A percentile compares a stretch with the other conserved stretches of the same genome.
phyloP scores from a whole-genome alignment of 2,888 invertebrate genomes.

The Nebria brevicollis region DNA sequence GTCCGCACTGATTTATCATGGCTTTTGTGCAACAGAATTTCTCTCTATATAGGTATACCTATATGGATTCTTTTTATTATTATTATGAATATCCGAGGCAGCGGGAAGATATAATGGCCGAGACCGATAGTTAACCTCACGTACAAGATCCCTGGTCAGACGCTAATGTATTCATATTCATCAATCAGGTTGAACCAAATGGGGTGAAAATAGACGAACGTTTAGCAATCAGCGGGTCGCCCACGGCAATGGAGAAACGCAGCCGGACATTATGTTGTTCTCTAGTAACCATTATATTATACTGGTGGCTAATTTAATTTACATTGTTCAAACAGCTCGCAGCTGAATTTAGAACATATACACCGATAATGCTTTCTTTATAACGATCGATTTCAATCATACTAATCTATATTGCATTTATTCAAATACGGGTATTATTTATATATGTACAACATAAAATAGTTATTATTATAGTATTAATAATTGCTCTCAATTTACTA shows the following conservation, averaged over 20 bases:
- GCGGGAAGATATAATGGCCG: slow-evolving; percentile 6
- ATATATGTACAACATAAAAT: too few relatives aligned
- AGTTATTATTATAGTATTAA: background rate
- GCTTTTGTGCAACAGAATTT: slow-evolving; percentile 7
- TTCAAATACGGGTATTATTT: too few relatives aligned
- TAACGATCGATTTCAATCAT: too few relatives aligned
- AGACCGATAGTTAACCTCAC: background rate
- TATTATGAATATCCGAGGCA: background rate
- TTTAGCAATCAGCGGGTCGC: slow-evolving; percentile 7
- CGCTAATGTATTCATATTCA: slow-evolving; percentile 39
- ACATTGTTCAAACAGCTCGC: background rate
- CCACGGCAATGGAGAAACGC: slow-evolving; percentile 8
- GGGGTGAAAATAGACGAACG: slow-evolving; percentile 3
- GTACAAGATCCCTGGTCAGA: background rate
- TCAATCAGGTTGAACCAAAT: slow-evolving; percentile 26
- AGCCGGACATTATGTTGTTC: slow-evolving; percentile 15
- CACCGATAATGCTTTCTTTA: background rate
- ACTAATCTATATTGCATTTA: too few relatives aligned
- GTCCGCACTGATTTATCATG: slow-evolving; percentile 42
- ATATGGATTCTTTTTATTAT: background rate
- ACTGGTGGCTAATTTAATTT: background rate
- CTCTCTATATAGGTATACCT: background rate
- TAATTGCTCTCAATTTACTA: background rate
- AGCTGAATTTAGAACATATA: background rate
- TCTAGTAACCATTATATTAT: background rate